Percentiles rank a stretch among this genome's conserved stretches.
Conservation (phyloP, 2,797 vertebrate species). For the Meda fulgida region DNA sequence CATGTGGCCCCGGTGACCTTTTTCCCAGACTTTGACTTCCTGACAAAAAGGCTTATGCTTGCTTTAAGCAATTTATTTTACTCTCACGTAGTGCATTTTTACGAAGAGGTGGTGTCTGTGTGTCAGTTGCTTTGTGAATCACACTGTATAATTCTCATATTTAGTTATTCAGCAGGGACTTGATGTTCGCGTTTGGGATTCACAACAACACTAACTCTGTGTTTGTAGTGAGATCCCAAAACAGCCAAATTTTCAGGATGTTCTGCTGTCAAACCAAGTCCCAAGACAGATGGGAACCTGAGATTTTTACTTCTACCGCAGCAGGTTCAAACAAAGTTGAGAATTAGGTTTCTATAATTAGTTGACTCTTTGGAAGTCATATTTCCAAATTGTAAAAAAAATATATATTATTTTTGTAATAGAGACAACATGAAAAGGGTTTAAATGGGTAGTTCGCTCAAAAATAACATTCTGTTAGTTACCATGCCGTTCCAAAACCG, state of each 20-base stretch:
- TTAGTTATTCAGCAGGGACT: slow-evolving; percentile 28
- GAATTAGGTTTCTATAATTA: slow-evolving; percentile 43
- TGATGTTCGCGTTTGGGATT: slow-evolving; percentile 13
- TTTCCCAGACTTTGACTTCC: slow-evolving; percentile 35
- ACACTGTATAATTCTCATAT: slow-evolving; percentile 26
- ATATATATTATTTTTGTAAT: neutral
- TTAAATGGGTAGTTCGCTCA: neutral
- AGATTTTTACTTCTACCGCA: neutral
- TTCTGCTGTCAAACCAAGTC: slow-evolving; percentile 27
- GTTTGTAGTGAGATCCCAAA: slow-evolving; percentile 34
- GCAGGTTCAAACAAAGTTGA: slow-evolving; percentile 35
- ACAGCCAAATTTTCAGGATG: slow-evolving; percentile 30
- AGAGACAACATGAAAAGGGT: neutral
- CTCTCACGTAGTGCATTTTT: slow-evolving; percentile 6
- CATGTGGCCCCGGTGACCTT: slow-evolving; percentile 42
- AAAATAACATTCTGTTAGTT: neutral
- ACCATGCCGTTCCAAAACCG: neutral
- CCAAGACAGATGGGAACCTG: slow-evolving; percentile 5
- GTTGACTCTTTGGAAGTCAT: neutral
- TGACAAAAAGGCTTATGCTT: slow-evolving; percentile 34
- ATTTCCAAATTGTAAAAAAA: slow-evolving; percentile 22
- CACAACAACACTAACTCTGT: slow-evolving; percentile 18
- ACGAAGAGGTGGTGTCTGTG: neutral
- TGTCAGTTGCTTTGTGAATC: slow-evolving; percentile 17
- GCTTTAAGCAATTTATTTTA: slow-evolving; percentile 31